Evolutionary conservation across 1,140 invertebrate species (phyloP), one percentile per base, ranked within the genome.

Genomic region (Eupristina koningsbergeri): DNA sequence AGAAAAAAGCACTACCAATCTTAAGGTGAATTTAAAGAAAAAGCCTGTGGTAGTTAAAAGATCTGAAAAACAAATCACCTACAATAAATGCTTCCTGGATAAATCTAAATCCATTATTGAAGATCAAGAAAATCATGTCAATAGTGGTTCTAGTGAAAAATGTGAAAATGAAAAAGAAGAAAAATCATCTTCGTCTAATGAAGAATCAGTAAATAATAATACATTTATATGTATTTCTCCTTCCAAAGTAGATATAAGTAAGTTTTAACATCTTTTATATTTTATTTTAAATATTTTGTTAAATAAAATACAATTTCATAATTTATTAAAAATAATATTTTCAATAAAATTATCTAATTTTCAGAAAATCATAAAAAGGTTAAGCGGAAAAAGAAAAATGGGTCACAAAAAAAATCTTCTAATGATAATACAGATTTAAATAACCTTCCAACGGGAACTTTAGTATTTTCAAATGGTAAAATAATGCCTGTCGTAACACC

Each of bases 41-140:
- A 91, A 88, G 53, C 17, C 74, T 47, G 47, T 71, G 7, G n/a
- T 41, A 86, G 87, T 83, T 86, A 86, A 85, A 69, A 86, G 75
- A 26, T 80, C 80, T 80, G 85, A 87, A 74, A 86, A 87, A 47
- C 58, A 71, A 69, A 71, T 77, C 63, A 83, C 85, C 67, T 84
- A 50, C 79, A 78, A 74, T 74, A 84, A 84, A 69, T 36, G 53
- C 50, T 58, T 81, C 15, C 69, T 64, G 22, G 67, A 87, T 86
- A 76, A 86, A 80, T 17, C 86, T 81, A 61, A 89, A 85, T 84
- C 85, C 83, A 88, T 61, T 17, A 90, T 89, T 76, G 91, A 93
- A 79, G 89, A 93, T 88, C 92, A 91, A 76, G 92, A 93, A 83
- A 93, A 93, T 87, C 89, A 88, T 86, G 88, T 88, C 64, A 90